These are phyloP conservation scores for Pampusana beccarii DNA, from an alignment of 2,113 vertebrate genomes.

Conservation along the genomic window DNA sequence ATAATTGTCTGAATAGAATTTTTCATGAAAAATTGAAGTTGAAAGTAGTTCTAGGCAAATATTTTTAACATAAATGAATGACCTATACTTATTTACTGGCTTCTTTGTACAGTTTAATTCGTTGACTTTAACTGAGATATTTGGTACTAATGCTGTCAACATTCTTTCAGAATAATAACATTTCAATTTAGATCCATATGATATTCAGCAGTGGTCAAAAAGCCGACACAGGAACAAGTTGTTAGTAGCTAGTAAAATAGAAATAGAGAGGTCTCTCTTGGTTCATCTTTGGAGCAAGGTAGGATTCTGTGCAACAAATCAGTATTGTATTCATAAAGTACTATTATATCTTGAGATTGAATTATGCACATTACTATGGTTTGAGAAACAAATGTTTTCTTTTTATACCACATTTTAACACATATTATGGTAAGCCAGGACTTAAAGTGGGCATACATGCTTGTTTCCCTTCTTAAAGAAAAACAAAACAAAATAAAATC, in stretches of 20 bases:
- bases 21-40: not conserved
- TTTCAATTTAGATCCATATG: not conserved
- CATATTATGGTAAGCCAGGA: not conserved
- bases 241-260: not conserved
- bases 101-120: not conserved
- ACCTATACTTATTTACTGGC: not conserved
- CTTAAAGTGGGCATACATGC: not conserved
- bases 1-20: not conserved
- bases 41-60: not conserved
- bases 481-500: not conserved
- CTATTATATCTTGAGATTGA: not conserved
- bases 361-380: not conserved
- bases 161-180: not conserved
- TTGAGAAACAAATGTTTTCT: not conserved
- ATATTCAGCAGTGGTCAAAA: not conserved
- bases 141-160: not conserved
- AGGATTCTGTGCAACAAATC: not conserved
- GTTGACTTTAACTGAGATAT: not conserved
- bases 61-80: not conserved
- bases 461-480: not conserved
- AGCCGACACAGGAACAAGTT: accelerated
- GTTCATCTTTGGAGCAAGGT: not conserved
- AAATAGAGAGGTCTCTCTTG: not conserved
- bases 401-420: not conserved
- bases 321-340: not conserved